These are phyloP conservation scores for Dunckerocampus dactyliophorus DNA, from an alignment of 2,113 vertebrate genomes.

Conservation along the genomic window DNA sequence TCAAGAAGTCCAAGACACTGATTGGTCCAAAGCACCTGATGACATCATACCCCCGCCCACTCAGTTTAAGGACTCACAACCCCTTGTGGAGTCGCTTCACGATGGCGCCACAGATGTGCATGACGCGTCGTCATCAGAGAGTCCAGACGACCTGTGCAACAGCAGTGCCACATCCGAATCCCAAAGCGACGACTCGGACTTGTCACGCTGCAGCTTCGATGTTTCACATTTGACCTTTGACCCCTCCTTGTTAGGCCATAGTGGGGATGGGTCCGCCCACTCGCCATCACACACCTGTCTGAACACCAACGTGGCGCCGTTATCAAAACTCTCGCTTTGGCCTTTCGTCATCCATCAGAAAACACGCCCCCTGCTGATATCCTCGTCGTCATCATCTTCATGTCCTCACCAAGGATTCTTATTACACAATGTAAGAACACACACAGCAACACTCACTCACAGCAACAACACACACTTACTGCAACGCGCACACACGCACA, in stretches of 20 bases:
- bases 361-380: constrained; percentile 34
- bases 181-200: constrained; percentile 37
- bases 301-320: constrained; percentile 72
- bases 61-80: constrained; percentile 61
- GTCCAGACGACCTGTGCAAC: no score
- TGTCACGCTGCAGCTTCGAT: constrained; percentile 7
- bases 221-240: constrained; percentile 24
- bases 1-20: constrained; percentile 44
- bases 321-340: constrained; percentile 67
- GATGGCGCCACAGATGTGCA: neutral
- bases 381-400: neutral
- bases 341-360: constrained; percentile 75
- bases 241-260: neutral
- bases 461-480: no score
- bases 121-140: neutral
- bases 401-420: constrained; percentile 81
- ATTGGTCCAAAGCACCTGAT: constrained; percentile 40
- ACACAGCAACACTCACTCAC: neutral
- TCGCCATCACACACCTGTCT: constrained; percentile 46
- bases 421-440: constrained; percentile 77
- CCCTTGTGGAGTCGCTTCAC: neutral
- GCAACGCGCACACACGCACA: neutral
- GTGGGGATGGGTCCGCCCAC: neutral
- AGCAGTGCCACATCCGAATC: neutral
- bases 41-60: constrained; percentile 61